Evolutionary conservation across 2,113 vertebrate species (phyloP).

Genomic region (Dromaius novaehollandiae): DNA sequence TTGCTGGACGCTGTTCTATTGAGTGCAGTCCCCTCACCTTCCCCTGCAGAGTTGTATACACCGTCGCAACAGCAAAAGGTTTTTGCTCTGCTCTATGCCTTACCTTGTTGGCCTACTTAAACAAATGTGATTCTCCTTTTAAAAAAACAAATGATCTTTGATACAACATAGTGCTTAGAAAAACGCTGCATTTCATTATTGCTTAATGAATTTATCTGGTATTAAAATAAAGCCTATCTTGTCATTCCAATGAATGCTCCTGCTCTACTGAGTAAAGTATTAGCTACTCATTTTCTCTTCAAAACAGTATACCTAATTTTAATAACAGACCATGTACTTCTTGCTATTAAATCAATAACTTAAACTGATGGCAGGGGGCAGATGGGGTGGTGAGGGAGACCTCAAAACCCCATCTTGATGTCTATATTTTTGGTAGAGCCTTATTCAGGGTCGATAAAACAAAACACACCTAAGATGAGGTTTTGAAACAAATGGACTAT

Average conservation of each 20-base stretch:
- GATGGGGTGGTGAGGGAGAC: neutral
- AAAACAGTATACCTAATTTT: neutral
- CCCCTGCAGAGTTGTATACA: neutral
- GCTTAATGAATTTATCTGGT: neutral
- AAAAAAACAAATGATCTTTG: neutral
- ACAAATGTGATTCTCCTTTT: neutral
- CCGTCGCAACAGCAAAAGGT: neutral
- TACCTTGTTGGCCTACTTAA: neutral
- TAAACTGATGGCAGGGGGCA: rapidly evolving
- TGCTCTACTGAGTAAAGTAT: neutral
- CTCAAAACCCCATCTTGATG: too few species aligned
- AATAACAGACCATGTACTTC: neutral
- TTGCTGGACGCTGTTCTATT: neutral
- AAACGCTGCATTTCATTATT: neutral
- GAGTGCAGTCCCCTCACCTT: neutral
- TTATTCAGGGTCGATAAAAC: too few species aligned
- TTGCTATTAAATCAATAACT: neutral
- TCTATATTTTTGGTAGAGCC: too few species aligned
- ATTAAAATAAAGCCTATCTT: neutral
- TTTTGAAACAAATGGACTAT: neutral
- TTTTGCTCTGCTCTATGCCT: neutral
- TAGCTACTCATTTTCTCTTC: neutral
- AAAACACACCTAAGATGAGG: too few species aligned
- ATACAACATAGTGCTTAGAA: neutral
- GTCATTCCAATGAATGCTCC: neutral